These are phyloP conservation scores for Sebastes steindachneri DNA, from an alignment of 2,797 vertebrate species.

Conservation along the genomic window DNA sequence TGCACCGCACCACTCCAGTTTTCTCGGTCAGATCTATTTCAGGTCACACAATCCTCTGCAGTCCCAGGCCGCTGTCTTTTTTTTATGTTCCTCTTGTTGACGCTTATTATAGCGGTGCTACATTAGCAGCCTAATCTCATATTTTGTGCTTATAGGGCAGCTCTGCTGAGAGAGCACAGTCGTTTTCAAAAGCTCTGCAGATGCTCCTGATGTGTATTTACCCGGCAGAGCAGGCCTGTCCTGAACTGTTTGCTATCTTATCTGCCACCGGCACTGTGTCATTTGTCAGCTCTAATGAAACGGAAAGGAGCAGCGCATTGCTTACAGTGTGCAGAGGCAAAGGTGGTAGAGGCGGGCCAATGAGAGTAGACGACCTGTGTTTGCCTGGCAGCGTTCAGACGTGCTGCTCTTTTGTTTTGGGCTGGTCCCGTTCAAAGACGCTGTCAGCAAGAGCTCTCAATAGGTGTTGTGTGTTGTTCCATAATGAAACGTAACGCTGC, in stretches of 20 bases:
- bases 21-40: conserved; percentile 51
- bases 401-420: conserved; percentile 60
- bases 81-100: conserved; percentile 19
- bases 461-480: conserved; percentile 57
- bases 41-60: conserved; percentile 48
- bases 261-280: conserved; percentile 59
- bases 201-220: conserved; percentile 60
- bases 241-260: conserved; percentile 61
- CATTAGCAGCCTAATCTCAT: conserved; percentile 30
- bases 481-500: conserved; percentile 50
- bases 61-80: conserved; percentile 17
- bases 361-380: conserved; percentile 25
- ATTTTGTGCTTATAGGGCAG: conserved; percentile 40
- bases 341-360: conserved; percentile 39
- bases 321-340: conserved; percentile 52
- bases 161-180: conserved; percentile 20
- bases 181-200: conserved; percentile 38
- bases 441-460: conserved; percentile 63
- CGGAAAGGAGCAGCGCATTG: conserved; percentile 43
- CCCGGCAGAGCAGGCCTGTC: conserved; percentile 40
- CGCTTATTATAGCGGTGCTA: conserved; percentile 27
- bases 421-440: conserved; percentile 47
- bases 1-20: conserved; percentile 24
- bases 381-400: conserved; percentile 51
- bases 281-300: conserved; percentile 76